Base-by-base conservation (phyloP, 2,888 invertebrate species). In the Lepidonotus clava region DNA sequence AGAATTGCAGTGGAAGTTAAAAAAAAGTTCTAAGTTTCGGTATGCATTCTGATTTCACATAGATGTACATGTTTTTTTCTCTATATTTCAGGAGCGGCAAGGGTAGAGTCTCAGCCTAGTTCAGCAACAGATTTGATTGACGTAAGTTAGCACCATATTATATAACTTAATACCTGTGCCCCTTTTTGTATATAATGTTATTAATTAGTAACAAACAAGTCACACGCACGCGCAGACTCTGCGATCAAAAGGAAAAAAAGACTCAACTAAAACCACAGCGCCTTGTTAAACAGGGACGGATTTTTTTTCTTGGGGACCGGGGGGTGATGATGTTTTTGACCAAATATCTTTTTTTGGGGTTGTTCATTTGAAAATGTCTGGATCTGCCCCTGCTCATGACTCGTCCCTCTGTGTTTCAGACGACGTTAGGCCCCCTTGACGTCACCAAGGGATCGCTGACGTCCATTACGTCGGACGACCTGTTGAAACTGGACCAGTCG, bases 401-500 rank as follows among this genome's bases (percentile, higher is more conserved):
- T 8, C 46, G 8, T 46, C 46, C 46, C 46, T 46, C 46, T 46
- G n/a, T n/a, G n/a, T n/a, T n/a, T 11, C 46, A 66, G 66, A 8
- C 66, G 46, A 32, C 80, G 41, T 2, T 80, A 1, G 80, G 80
- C 11, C 4, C 80, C 41, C 46, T 41, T 40, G 80, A 46, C 28
- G 46, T 32, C 32, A 46, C 77, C 77, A 89, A 87, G 66, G 88
- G 87, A 21, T 91, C 91, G 4, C 71, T 88, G 34, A 89, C 89
- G 24, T 91, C 91, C 0, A 87, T 89, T 18, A 90, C 86, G 51
- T 91, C 91, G 61, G 91, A 91, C 32, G 91, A 92, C 53, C 88
- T 90, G 61, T 28, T 86, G 24, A 84, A 77, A 24, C 84, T 86
- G 46, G 88, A 77, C 51, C 41, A 67, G 14, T 80, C 80, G 24